Evolutionary conservation across 1,140 invertebrate genomes (phyloP), one percentile per base, ranked within the genome.

Genomic region (Coelopa frigida): DNA sequence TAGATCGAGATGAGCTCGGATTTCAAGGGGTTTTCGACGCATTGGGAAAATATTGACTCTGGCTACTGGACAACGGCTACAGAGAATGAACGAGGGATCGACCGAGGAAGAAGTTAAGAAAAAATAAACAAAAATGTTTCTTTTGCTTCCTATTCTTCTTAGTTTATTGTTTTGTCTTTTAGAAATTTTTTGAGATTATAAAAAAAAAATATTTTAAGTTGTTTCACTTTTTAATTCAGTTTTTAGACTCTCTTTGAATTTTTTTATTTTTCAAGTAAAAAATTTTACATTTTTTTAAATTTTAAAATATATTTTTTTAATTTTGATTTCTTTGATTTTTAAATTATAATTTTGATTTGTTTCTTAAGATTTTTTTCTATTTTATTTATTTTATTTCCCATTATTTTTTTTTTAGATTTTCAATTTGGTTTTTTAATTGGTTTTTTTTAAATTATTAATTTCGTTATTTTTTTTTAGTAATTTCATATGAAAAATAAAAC

Each of bases 181-280:
- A 22, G 21, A 22, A 29, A 32, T 31, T 33, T 20, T 43, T 43
- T 43, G 15, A 8, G 29, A 6, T 8, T 15, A 18, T 17, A n/a
- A n/a, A n/a, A n/a, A n/a, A n/a, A n/a, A n/a, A n/a, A n/a, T n/a
- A n/a, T 29, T 29, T 10, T 29, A 14, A 29, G 14, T 14, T 29
- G 8, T 29, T 29, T 29, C 27, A 29, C 14, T 29, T 29, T 29
- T 29, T 44, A 2, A n/a, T 31, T 39, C 12, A 6, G 6, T 7
- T 48, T 22, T 22, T 35, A 15, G 23, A 15, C 26, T 23, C 10
- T 36, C 10, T n/a, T 6, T 22, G 18, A 17, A 37, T 35, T 15
- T 32, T 32, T 31, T 31, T 46, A 11, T 46, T 36, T 37, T 29
- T 29, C 39, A 24, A 23, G 20, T 38, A 15, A 14, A 29, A 29